These are phyloP conservation scores for Calliopum simillimum DNA, from an alignment of 2,888 invertebrate genomes.

Conservation along the genomic window DNA sequence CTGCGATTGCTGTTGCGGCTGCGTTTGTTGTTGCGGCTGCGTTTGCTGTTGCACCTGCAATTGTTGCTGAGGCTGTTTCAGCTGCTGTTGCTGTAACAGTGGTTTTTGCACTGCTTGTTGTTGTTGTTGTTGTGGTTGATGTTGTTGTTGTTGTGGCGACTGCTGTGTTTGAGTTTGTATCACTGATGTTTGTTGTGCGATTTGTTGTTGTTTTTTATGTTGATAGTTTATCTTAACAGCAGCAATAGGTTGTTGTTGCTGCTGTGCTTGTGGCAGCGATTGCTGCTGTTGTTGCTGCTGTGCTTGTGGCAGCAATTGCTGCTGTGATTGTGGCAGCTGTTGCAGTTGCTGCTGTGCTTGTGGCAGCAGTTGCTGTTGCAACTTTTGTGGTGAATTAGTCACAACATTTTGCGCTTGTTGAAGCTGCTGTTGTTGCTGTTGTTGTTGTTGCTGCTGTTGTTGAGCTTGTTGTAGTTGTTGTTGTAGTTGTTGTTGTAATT, in stretches of 20 bases:
- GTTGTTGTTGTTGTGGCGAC: constrained; percentile 39
- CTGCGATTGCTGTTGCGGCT: constrained; percentile 24
- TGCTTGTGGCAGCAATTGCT: neutral
- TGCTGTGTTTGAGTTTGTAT: constrained; percentile 44
- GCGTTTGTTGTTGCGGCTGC: constrained; percentile 26
- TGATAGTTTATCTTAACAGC: constrained; percentile 19
- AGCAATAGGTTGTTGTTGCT: constrained; percentile 25
- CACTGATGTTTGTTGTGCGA: constrained; percentile 46
- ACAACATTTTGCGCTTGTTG: constrained; percentile 23
- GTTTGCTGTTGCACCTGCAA: constrained; percentile 29
- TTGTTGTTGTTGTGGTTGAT: constrained; percentile 45
- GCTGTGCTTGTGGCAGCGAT: constrained; percentile 13
- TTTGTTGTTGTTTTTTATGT: constrained; percentile 38
- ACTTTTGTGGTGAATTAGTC: neutral
- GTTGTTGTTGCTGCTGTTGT: constrained; percentile 34
- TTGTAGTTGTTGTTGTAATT: constrained; percentile 7
- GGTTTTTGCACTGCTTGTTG: constrained; percentile 46
- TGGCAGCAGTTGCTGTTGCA: constrained; percentile 10
- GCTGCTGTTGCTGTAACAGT: constrained; percentile 42
- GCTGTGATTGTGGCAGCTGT: constrained; percentile 17
- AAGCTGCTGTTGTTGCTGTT: constrained; percentile 36
- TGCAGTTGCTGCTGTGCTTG: constrained; percentile 28
- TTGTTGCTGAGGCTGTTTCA: constrained; percentile 32
- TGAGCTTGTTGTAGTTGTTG: constrained; percentile 3
- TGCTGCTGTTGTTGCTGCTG: constrained; percentile 30